A percentile compares a stretch with the other conserved stretches of the same genome.
phyloP scores from a whole-genome alignment of 2,797 vertebrate species.

The Sebastes oblongus region DNA sequence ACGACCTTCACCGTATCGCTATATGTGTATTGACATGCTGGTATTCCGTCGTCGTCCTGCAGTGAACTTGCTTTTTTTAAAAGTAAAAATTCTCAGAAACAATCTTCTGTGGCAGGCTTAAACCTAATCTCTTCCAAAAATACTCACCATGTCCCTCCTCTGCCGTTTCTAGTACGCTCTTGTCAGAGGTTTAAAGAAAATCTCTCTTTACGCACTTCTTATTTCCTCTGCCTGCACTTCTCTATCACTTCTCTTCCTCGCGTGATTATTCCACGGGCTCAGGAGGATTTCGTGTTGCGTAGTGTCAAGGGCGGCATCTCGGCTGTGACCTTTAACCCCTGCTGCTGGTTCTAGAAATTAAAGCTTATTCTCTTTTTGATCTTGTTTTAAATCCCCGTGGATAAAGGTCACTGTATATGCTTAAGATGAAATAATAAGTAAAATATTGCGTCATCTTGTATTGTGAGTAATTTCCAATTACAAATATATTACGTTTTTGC shows the following conservation, averaged over 20 bases:
- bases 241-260: neutral
- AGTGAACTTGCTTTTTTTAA: neutral
- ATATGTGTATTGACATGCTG: neutral
- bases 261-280: slow-evolving; percentile 13
- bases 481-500: neutral
- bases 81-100: slow-evolving; percentile 22
- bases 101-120: slow-evolving; percentile 35
- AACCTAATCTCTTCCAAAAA: slow-evolving; percentile 54
- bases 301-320: neutral
- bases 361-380: slow-evolving; percentile 1
- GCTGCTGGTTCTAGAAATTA: neutral
- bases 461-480: neutral
- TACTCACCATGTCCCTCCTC: slow-evolving; percentile 33
- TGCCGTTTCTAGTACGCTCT: slow-evolving; percentile 7
- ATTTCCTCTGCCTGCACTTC: neutral
- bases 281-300: slow-evolving; percentile 24
- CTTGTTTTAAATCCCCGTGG: slow-evolving; percentile 3
- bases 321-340: slow-evolving; percentile 10
- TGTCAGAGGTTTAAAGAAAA: slow-evolving; percentile 53
- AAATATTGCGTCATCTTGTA: neutral
- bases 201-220: neutral
- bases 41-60: neutral
- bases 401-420: neutral
- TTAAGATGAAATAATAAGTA: neutral
- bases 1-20: neutral